Percentiles rank a stretch among this genome's conserved stretches.
Evolutionary conservation across 2,888 invertebrate genomes (phyloP).

Genomic region (Kryphioiulus occultus): DNA sequence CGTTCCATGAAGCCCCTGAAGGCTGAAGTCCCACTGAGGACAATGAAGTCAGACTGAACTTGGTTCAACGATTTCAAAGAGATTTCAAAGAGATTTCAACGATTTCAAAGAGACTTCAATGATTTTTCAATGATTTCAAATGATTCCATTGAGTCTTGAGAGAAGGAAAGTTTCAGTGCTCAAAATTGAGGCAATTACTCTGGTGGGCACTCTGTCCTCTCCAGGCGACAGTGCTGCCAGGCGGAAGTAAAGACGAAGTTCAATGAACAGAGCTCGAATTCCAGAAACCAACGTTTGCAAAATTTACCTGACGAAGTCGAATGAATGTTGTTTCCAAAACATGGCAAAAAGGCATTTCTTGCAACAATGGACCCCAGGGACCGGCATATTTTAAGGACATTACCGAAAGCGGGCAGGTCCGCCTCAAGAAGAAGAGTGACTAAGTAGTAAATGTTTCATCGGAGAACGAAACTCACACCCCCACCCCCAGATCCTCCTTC

Average conservation of each 20-base stretch:
- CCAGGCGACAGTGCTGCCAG: too few species aligned
- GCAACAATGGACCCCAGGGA: neutral
- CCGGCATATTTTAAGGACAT: neutral
- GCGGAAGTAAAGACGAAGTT: neutral
- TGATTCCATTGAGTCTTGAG: too few species aligned
- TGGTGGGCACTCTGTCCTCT: too few species aligned
- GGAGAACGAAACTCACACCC: neutral
- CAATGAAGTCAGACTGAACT: too few species aligned
- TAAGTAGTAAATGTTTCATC: constrained; percentile 33
- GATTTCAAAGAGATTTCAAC: too few species aligned
- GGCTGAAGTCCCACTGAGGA: too few species aligned
- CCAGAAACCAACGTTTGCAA: neutral
- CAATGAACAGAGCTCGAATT: neutral
- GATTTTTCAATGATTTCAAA: too few species aligned
- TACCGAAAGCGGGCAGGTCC: neutral
- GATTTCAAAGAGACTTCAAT: too few species aligned
- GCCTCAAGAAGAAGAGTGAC: constrained; percentile 22
- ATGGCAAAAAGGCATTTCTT: constrained; percentile 9
- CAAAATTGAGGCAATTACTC: too few species aligned
- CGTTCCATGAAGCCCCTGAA: too few species aligned
- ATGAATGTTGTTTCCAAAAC: neutral
- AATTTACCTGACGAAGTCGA: neutral
- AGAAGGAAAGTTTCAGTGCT: too few species aligned
- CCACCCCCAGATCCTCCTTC: neutral
- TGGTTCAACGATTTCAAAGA: too few species aligned